Conservation (phyloP, 2,888 invertebrate species). For the Rutpela maculata region DNA sequence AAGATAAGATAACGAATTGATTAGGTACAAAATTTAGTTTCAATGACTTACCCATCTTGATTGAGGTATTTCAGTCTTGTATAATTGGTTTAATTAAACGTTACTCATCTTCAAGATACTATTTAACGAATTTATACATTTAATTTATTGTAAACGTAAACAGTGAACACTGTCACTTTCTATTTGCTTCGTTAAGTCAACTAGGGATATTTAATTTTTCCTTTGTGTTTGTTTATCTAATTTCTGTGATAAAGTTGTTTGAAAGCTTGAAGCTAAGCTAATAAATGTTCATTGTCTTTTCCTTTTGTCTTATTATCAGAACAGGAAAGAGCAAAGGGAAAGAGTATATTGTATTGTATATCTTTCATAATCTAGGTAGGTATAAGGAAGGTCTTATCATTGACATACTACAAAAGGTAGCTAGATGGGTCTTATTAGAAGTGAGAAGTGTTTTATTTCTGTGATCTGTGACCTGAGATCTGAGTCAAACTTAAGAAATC, state of each 20-base stretch:
- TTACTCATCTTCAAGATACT: conserved; percentile 38
- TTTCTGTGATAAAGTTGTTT: not conserved
- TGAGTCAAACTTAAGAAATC: too few species aligned
- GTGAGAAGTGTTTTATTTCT: too few species aligned
- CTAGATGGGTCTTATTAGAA: too few species aligned
- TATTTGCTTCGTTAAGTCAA: not conserved
- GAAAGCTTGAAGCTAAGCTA: too few species aligned
- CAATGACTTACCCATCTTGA: conserved; percentile 52
- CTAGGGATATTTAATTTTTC: conserved; percentile 4
- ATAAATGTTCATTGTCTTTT: not conserved
- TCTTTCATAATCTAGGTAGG: too few species aligned
- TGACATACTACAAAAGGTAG: too few species aligned
- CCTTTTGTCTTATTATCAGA: too few species aligned
- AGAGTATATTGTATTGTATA: too few species aligned
- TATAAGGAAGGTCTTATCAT: too few species aligned
- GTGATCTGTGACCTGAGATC: too few species aligned
- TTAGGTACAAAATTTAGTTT: conserved; percentile 30
- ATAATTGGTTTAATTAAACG: conserved; percentile 41
- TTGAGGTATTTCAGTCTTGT: conserved; percentile 47
- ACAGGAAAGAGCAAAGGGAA: too few species aligned
- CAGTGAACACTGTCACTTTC: not conserved
- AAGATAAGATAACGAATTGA: conserved; percentile 56
- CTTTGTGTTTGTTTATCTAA: not conserved
- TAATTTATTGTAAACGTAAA: conserved; percentile 20
- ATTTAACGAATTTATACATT: conserved; percentile 38